Conservation (phyloP, 1,140 invertebrate species). For the Doryteuthis pealeii region DNA sequence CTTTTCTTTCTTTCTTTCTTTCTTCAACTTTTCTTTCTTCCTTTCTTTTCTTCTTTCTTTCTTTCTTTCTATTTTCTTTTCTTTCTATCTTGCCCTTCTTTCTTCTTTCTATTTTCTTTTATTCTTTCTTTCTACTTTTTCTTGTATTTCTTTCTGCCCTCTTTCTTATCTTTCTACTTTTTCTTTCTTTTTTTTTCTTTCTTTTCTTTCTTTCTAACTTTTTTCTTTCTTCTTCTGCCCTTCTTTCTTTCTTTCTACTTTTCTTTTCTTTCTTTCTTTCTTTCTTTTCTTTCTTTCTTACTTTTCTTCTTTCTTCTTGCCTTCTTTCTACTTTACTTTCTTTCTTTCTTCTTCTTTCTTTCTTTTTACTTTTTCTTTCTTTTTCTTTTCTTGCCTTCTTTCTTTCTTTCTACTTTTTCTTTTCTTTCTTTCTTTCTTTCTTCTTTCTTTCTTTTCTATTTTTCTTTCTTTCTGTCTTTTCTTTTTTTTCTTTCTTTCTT, state of each 20-base stretch:
- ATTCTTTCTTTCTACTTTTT: too few relatives aligned
- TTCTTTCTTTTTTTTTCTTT: too few relatives aligned
- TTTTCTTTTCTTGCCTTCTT: neutral
- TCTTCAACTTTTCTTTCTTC: slow-evolving; percentile 4
- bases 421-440: neutral
- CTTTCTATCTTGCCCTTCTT: slow-evolving; percentile 20
- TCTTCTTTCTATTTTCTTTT: too few relatives aligned
- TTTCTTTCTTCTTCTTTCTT: neutral
- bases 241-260: too few relatives aligned
- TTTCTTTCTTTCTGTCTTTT: slow-evolving; percentile 9
- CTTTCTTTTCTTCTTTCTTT: neutral
- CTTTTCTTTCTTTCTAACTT: too few relatives aligned
- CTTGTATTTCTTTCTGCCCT: too few relatives aligned
- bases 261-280: too few relatives aligned
- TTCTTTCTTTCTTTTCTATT: neutral
- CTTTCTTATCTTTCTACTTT: too few relatives aligned
- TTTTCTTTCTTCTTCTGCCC: too few relatives aligned
- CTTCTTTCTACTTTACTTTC: too few relatives aligned
- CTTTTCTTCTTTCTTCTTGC: too few relatives aligned
- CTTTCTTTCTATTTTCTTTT: slow-evolving; percentile 15
- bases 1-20: neutral
- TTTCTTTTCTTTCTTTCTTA: too few relatives aligned
- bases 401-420: neutral
- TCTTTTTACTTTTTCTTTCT: slow-evolving; percentile 11
- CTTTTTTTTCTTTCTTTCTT: slow-evolving; percentile 1